phyloP scores from a whole-genome alignment of 2,888 invertebrate species.

The Mythimna impura region DNA sequence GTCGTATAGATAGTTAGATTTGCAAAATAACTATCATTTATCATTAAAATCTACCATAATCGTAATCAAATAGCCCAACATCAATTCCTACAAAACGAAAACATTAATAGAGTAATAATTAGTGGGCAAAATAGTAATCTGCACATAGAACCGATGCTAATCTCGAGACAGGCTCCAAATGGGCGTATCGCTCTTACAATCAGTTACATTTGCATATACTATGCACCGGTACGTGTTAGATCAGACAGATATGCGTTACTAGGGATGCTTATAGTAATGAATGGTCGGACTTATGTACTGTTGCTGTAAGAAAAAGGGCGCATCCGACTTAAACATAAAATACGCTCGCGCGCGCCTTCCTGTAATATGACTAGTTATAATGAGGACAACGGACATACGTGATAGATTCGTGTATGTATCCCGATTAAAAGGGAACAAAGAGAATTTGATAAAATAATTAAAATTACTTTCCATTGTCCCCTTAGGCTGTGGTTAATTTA shows the following conservation, averaged over 20 bases:
- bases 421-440: too few relatives aligned
- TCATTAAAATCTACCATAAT: too few relatives aligned
- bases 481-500: too few relatives aligned
- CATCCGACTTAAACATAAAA: background rate
- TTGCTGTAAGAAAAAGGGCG: background rate
- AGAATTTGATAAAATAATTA: too few relatives aligned
- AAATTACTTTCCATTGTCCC: too few relatives aligned
- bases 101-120: constrained; percentile 72
- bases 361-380: too few relatives aligned
- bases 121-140: constrained; percentile 68
- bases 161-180: constrained; percentile 64
- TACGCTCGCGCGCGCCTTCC: too few relatives aligned
- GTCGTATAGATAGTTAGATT: too few relatives aligned
- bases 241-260: constrained; percentile 59
- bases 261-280: constrained; percentile 59
- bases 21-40: too few relatives aligned
- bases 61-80: constrained; percentile 24
- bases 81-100: constrained; percentile 51
- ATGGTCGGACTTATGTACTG: constrained; percentile 38
- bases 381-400: too few relatives aligned
- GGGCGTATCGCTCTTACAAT: constrained; percentile 71
- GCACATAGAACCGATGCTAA: constrained; percentile 56
- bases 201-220: constrained; percentile 75
- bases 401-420: too few relatives aligned
- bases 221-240: constrained; percentile 66